phyloP scores from a whole-genome alignment of 2,888 invertebrate species.

The Tuberolachnus salignus region DNA sequence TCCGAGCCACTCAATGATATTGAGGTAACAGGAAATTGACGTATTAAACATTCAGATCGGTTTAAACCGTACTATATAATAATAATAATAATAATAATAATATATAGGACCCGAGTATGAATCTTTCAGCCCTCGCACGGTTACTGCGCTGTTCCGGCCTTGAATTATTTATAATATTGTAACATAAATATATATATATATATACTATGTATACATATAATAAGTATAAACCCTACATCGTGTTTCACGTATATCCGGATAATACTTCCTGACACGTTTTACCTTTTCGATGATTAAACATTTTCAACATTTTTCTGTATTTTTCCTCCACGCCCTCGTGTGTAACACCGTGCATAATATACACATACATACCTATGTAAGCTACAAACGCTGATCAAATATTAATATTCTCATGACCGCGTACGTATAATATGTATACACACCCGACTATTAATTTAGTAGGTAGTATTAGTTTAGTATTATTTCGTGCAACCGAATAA shows the following conservation, averaged over 20 bases:
- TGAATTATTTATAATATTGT: constrained; percentile 36
- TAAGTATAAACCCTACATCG: neutral
- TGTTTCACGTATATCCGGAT: constrained; percentile 10
- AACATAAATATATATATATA: neutral
- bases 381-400: constrained; percentile 2
- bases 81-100: too few species aligned
- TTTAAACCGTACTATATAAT: constrained; percentile 25
- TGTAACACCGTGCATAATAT: constrained; percentile 1
- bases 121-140: constrained; percentile 1
- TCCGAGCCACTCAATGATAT: constrained; percentile 36
- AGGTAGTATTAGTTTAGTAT: too few species aligned
- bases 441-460: too few species aligned
- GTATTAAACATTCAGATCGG: constrained; percentile 56
- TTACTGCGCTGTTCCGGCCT: constrained; percentile 31
- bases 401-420: constrained; percentile 3
- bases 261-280: constrained; percentile 37
- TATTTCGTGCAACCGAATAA: too few species aligned
- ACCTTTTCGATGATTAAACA: constrained; percentile 23
- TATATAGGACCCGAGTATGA: neutral
- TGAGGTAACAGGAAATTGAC: constrained; percentile 49
- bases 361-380: too few species aligned
- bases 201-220: too few species aligned
- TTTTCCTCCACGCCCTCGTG: neutral
- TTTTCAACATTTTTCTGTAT: neutral
- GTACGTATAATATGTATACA: too few species aligned